Evolutionary conservation across 37 sponge, comb jelly and placozoan genomes (phyloP).

Genomic region (Haliclona indistincta): DNA sequence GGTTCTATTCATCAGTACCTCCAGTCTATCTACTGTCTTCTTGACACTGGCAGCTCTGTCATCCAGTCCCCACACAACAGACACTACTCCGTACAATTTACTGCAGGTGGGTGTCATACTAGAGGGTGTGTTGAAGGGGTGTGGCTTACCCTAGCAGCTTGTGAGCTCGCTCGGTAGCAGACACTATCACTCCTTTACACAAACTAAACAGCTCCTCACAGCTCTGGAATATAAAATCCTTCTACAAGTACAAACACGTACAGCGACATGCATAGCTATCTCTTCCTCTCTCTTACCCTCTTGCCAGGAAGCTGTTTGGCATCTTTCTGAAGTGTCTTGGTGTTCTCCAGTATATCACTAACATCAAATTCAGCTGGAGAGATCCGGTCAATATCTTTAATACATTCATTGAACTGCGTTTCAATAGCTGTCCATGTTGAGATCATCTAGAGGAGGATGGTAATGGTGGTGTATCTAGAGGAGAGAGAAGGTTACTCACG

Average conservation of each 20-base stretch:
- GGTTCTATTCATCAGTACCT: no score
- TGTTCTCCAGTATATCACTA: not conserved
- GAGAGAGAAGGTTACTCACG: no score
- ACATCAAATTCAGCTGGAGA: not conserved
- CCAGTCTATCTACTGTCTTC: not conserved
- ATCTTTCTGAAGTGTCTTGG: not conserved
- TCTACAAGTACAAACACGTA: not conserved
- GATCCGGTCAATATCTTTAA: not conserved
- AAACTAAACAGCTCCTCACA: constrained; percentile 5
- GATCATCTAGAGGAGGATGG: no score
- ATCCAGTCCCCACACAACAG: not conserved
- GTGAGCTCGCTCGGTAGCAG: constrained; percentile 2
- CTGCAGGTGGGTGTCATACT: not conserved
- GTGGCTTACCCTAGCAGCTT: not conserved
- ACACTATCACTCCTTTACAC: constrained; percentile 6
- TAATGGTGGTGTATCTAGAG: no score
- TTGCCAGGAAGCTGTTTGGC: not conserved
- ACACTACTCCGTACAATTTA: not conserved
- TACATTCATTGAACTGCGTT: not conserved
- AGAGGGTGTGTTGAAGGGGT: not conserved
- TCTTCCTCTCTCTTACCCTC: not conserved
- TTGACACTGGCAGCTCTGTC: not conserved
- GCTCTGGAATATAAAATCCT: not conserved
- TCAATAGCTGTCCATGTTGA: no score
- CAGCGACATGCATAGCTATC: not conserved